These are phyloP conservation scores for Heliconius erato DNA, from an alignment of 2,888 invertebrate genomes.

Conservation along the genomic window DNA sequence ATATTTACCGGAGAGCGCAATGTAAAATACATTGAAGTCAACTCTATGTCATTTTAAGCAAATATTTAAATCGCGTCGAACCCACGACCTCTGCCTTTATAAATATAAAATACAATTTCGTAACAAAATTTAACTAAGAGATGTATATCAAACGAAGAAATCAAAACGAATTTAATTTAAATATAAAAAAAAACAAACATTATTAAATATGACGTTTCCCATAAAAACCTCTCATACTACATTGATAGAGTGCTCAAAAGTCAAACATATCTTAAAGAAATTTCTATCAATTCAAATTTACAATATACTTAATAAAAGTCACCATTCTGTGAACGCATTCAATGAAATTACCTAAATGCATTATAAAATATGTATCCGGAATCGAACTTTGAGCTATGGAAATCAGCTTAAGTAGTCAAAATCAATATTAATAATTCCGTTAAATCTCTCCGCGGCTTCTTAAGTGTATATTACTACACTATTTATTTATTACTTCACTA, in stretches of 20 bases:
- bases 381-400: slow-evolving; percentile 32
- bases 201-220: not conserved
- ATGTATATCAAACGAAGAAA: not conserved
- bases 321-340: not conserved
- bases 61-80: not conserved
- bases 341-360: slow-evolving; percentile 23
- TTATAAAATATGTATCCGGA: slow-evolving; percentile 28
- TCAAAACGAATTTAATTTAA: slow-evolving; percentile 4
- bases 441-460: slow-evolving; percentile 54
- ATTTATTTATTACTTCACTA: slow-evolving; percentile 39
- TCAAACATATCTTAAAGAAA: not conserved
- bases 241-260: slow-evolving; percentile 17
- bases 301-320: slow-evolving; percentile 24
- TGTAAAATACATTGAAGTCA: too few species aligned
- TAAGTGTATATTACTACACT: slow-evolving; percentile 55
- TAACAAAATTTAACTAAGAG: not conserved
- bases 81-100: not conserved
- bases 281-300: slow-evolving; percentile 14
- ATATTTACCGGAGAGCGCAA: too few species aligned
- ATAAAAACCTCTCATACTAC: not conserved
- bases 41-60: too few species aligned
- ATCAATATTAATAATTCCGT: slow-evolving; percentile 45
- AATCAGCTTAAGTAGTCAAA: slow-evolving; percentile 42
- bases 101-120: not conserved
- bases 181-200: slow-evolving; percentile 11